These are phyloP conservation scores for Salticus scenicus DNA, from an alignment of 2,888 invertebrate genomes.

Conservation along the genomic window DNA sequence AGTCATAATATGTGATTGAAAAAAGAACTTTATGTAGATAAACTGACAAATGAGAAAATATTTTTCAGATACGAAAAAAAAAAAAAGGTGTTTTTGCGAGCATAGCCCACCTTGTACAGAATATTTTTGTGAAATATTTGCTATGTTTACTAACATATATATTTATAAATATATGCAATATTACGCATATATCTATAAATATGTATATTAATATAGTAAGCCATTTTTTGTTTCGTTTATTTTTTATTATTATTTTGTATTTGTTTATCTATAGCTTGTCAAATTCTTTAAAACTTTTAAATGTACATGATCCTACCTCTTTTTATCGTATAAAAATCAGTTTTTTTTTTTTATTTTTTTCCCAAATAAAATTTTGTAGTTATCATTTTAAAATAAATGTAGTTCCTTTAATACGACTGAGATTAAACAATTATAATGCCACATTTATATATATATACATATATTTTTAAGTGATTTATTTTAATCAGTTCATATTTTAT, in stretches of 20 bases:
- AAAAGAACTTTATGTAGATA: slow-evolving; percentile 30
- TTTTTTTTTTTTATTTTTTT: no score
- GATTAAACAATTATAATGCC: no score
- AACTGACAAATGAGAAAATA: background rate
- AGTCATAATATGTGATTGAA: slow-evolving; percentile 66
- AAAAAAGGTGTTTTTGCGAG: slow-evolving; percentile 38
- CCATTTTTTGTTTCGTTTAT: background rate
- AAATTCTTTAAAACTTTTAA: background rate
- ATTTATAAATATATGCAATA: background rate
- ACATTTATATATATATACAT: no score
- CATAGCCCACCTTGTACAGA: slow-evolving; percentile 62
- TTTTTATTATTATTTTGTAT: slow-evolving; percentile 1
- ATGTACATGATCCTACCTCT: background rate
- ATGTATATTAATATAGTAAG: background rate
- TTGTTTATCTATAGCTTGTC: background rate
- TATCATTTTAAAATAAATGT: no score
- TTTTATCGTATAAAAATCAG: background rate
- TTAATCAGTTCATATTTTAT: no score
- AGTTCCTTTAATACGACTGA: no score
- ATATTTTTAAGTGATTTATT: no score
- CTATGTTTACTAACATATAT: background rate
- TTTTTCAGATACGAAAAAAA: slow-evolving; percentile 15
- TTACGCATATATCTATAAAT: background rate
- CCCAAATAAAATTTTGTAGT: background rate
- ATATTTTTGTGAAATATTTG: slow-evolving; percentile 38